Conservation (phyloP, 1,140 invertebrate genomes). For the Araneus ventricosus region DNA sequence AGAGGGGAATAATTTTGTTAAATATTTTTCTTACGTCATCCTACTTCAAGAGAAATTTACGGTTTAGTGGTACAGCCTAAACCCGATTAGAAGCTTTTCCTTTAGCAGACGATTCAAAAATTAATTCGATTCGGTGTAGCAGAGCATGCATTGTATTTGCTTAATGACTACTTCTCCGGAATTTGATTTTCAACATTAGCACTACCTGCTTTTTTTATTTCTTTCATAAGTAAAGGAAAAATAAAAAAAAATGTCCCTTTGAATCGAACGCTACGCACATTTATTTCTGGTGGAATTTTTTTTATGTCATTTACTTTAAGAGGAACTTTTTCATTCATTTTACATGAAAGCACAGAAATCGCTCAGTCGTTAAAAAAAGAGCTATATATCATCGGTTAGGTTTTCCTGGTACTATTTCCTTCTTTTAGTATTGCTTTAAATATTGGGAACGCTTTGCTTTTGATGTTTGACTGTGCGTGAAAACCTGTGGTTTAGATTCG, state of each 20-base stretch:
- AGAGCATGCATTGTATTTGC: conserved; percentile 64
- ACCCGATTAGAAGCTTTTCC: conserved; percentile 46
- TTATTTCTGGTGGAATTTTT: neutral
- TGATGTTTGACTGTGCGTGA: conserved; percentile 27
- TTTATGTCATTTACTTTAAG: conserved; percentile 27
- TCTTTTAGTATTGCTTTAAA: conserved; percentile 10
- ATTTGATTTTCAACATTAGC: conserved; percentile 61
- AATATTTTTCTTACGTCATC: conserved; percentile 47
- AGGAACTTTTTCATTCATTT: neutral
- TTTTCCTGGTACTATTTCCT: neutral
- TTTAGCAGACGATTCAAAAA: conserved; percentile 14
- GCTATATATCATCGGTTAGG: conserved; percentile 30
- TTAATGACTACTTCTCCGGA: conserved; percentile 58
- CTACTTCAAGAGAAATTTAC: conserved; percentile 8
- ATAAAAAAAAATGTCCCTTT: neutral
- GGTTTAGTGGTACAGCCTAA: conserved; percentile 14
- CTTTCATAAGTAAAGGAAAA: neutral
- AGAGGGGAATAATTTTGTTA: neutral
- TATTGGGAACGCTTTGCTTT: conserved; percentile 31
- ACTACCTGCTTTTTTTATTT: conserved; percentile 31
- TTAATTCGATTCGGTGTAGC: conserved; percentile 59
- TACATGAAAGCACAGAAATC: conserved; percentile 29
- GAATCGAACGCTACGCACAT: neutral
- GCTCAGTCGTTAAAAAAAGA: conserved; percentile 19
- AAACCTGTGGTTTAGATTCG: neutral